Evolutionary conservation across 2,888 invertebrate species (phyloP).

Genomic region (Drosophila leonis): DNA sequence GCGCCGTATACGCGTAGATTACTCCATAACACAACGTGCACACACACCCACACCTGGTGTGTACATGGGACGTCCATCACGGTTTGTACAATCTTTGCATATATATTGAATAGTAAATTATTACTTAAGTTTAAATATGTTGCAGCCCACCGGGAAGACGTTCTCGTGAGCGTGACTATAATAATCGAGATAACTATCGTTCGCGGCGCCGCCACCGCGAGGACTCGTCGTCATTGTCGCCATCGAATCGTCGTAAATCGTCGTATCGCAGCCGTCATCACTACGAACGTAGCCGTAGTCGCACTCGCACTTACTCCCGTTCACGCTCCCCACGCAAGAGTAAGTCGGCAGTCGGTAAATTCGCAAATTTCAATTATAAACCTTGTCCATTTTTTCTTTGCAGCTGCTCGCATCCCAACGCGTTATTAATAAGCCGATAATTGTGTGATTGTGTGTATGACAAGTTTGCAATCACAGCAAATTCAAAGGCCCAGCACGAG

Average conservation of each 20-base stretch:
- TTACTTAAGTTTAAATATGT: not conserved
- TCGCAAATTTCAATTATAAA: not conserved
- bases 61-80: constrained; percentile 97
- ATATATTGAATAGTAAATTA: not conserved
- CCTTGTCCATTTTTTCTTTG: not conserved
- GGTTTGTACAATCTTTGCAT: constrained; percentile 47
- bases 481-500: constrained; percentile 21
- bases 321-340: constrained; percentile 74
- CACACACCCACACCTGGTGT: constrained; percentile 99
- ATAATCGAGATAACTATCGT: constrained; percentile 31
- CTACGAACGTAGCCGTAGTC: constrained; percentile 77
- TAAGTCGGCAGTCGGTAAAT: constrained; percentile 18
- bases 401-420: constrained; percentile 34
- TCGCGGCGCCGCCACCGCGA: constrained; percentile 58
- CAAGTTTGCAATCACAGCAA: constrained; percentile 2
- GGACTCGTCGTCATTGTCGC: constrained; percentile 36
- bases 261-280: constrained; percentile 54
- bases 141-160: constrained; percentile 23
- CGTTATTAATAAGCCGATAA: constrained; percentile 42
- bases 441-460: not conserved
- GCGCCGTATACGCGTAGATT: constrained; percentile 96
- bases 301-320: constrained; percentile 80
- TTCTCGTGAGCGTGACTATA: constrained; percentile 45
- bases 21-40: constrained; percentile 97
- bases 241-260: constrained; percentile 39